These are phyloP conservation scores for Paramormyrops kingsleyae DNA, from an alignment of 2,113 vertebrate species.

Conservation along the genomic window DNA sequence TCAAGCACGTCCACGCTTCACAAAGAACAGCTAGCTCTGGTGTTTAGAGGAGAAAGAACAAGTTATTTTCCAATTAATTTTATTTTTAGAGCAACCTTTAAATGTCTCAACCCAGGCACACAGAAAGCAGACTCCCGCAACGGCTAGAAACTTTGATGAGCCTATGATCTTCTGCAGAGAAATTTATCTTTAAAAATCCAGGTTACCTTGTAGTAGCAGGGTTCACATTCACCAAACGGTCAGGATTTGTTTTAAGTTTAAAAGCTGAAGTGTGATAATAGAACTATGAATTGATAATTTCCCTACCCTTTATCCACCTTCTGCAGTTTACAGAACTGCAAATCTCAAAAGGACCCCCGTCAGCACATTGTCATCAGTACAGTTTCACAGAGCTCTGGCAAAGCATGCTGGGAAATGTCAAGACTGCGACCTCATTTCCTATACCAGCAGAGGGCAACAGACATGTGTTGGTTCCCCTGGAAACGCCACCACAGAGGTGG, in stretches of 20 bases:
- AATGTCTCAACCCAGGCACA: not conserved
- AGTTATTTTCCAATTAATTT: not conserved
- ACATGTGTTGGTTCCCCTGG: not conserved
- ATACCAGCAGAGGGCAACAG: not conserved
- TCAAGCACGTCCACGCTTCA: not conserved
- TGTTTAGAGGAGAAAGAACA: not conserved
- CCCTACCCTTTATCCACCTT: not conserved
- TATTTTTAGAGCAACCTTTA: slow-evolving; percentile 10
- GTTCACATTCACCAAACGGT: not conserved
- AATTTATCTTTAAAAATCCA: slow-evolving; percentile 7
- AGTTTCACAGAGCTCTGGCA: not conserved
- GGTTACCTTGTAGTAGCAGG: not conserved
- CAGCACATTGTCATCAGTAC: not conserved
- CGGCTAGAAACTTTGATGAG: not conserved
- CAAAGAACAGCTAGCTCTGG: not conserved
- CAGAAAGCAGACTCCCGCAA: not conserved
- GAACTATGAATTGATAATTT: slow-evolving; percentile 6
- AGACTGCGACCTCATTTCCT: not conserved
- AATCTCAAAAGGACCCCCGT: not conserved
- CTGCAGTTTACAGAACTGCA: not conserved
- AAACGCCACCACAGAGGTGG: not conserved
- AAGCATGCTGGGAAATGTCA: slow-evolving; percentile 6
- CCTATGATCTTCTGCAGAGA: not conserved
- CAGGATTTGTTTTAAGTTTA: not conserved
- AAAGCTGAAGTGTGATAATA: not conserved